Conservation (phyloP, 2,888 invertebrate genomes). For the Drosophila incognita region DNA sequence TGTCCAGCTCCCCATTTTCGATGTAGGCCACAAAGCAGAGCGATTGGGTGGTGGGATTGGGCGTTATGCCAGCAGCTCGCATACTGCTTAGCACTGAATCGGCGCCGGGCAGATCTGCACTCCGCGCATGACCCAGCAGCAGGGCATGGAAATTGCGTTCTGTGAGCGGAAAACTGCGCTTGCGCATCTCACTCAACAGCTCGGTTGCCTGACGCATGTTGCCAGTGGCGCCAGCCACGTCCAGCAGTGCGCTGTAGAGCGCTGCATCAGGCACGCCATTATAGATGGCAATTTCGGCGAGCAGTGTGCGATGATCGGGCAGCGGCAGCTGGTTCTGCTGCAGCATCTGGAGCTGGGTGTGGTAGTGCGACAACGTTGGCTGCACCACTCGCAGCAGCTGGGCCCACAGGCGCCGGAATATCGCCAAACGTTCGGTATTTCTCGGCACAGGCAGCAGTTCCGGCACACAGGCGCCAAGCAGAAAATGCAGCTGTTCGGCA, state of each 20-base stretch:
- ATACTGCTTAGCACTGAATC: conserved; percentile 87
- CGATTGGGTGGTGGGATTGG: conserved; percentile 86
- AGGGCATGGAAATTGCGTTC: conserved; percentile 87
- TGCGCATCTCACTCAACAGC: conserved; percentile 88
- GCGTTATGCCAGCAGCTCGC: conserved; percentile 86
- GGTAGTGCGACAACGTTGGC: conserved; percentile 83
- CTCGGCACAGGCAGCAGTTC: conserved; percentile 86
- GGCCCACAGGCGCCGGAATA: conserved; percentile 87
- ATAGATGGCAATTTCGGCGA: conserved; percentile 84
- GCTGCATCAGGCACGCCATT: conserved; percentile 69
- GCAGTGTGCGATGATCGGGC: conserved; percentile 64
- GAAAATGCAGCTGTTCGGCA: conserved; percentile 72
- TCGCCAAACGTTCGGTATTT: conserved; percentile 84
- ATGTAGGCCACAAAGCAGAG: conserved; percentile 86
- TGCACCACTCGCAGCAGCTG: conserved; percentile 83
- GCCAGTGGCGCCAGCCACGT: conserved; percentile 87
- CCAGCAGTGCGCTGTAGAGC: conserved; percentile 87
- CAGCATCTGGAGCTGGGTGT: conserved; percentile 87
- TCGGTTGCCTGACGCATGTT: conserved; percentile 87
- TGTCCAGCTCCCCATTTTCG: conserved; percentile 84
- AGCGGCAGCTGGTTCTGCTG: conserved; percentile 87
- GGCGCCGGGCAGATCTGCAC: conserved; percentile 85
- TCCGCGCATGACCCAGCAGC: conserved; percentile 86
- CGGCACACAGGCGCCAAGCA: conserved; percentile 86
- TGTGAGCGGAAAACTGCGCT: conserved; percentile 86